Evolutionary conservation across 1,140 invertebrate species (phyloP).

Genomic region (Drosophila guanche): DNA sequence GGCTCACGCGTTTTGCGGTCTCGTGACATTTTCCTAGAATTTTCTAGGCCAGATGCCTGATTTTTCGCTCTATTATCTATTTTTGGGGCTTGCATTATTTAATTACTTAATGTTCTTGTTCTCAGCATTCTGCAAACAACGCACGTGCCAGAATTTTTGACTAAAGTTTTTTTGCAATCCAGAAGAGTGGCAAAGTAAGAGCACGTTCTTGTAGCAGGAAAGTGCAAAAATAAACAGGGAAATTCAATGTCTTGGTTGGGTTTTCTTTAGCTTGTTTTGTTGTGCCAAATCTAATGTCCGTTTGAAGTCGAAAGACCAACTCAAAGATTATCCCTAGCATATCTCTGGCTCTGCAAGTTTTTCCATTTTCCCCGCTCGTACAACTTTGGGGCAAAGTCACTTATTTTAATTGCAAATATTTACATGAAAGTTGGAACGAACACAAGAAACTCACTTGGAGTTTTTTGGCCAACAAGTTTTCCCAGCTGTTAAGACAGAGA

Average conservation of each 20-base stretch:
- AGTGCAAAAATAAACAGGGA: constrained; percentile 1
- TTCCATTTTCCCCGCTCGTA: neutral
- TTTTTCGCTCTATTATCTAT: constrained; percentile 14
- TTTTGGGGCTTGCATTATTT: constrained; percentile 33
- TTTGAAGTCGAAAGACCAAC: no score
- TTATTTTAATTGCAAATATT: constrained; percentile 62
- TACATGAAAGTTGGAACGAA: constrained; percentile 12
- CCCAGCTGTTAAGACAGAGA: neutral
- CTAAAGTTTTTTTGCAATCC: constrained; percentile 11
- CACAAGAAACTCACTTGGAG: neutral
- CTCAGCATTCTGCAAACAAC: constrained; percentile 15
- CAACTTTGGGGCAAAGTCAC: constrained; percentile 17
- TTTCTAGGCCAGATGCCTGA: neutral
- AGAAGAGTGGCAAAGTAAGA: constrained; percentile 13
- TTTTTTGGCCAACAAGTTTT: constrained; percentile 14
- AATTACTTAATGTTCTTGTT: constrained; percentile 25
- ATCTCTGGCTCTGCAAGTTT: constrained; percentile 3
- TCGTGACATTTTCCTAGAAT: neutral
- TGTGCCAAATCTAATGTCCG: no score
- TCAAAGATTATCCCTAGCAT: no score
- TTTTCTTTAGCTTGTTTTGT: neutral
- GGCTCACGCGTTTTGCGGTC: constrained; percentile 1
- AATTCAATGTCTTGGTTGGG: constrained; percentile 3
- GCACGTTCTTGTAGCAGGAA: constrained; percentile 16
- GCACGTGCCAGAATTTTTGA: constrained; percentile 35